Evolutionary conservation across 2,797 vertebrate genomes (phyloP).

Genomic region (Melanotaenia boesemani): DNA sequence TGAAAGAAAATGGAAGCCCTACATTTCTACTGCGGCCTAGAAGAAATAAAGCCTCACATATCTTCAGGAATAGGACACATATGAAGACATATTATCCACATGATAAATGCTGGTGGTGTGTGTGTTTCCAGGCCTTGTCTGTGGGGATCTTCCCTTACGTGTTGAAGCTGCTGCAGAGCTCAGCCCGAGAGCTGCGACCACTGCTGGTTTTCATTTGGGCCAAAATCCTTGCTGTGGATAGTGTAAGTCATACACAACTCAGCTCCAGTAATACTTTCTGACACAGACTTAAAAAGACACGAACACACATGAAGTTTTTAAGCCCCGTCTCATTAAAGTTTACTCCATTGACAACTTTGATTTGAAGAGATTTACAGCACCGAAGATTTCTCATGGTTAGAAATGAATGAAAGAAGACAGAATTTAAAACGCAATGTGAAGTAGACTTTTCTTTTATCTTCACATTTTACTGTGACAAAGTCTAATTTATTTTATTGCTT

Average conservation of each 20-base stretch:
- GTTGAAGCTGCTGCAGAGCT: conserved; percentile 96
- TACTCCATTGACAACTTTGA: background rate
- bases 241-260: conserved; percentile 85
- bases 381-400: too few species aligned
- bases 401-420: too few species aligned
- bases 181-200: conserved; percentile 93
- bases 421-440: too few species aligned
- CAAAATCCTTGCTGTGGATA: conserved; percentile 98
- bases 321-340: background rate
- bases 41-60: too few species aligned
- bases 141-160: conserved; percentile 98
- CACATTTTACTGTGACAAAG: too few species aligned
- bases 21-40: too few species aligned
- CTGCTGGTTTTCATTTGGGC: conserved; percentile 99
- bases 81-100: background rate
- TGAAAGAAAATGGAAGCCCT: too few species aligned
- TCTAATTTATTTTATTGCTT: too few species aligned
- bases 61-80: background rate
- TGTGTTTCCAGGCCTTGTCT: conserved; percentile 89
- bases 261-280: background rate
- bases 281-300: background rate
- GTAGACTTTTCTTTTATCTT: too few species aligned
- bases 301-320: background rate
- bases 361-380: too few species aligned
- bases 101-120: conserved; percentile 18